Evolutionary conservation across 2,888 invertebrate genomes (phyloP), one percentile per base, ranked within the genome.

Genomic region (Plutella xylostella): DNA sequence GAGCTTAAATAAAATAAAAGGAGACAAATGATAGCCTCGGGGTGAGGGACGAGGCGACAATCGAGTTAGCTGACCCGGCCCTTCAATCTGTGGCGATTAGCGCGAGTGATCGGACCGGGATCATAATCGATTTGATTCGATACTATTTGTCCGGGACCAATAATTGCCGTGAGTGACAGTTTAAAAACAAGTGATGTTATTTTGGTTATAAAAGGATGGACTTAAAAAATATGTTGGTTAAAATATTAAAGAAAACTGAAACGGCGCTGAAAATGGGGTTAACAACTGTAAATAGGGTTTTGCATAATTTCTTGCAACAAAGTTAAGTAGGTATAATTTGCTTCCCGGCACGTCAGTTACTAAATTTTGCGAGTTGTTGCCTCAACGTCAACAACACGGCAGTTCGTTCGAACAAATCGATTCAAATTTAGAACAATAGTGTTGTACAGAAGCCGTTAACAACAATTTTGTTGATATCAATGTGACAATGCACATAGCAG

Each of bases 361-460:
- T 65, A 60, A 62, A 63, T 62, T 57, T 68, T 66, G 68, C 58
- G 54, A 55, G 61, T 21, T 60, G 64, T 62, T 55, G 60, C 61
- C 56, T 57, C 63, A 61, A 55, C 61, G 63, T 67, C 75, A 83
- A 82, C 80, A 82, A 77, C 77, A 75, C 63, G 65, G 63, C 63
- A 60, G n/a, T n/a, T n/a, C n/a, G n/a, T n/a, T n/a, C n/a, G n/a
- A n/a, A n/a, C n/a, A n/a, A n/a, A n/a, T n/a, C 57, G 58, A 68
- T 70, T 62, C 77, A 71, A 72, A 78, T 75, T 73, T 73, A 68
- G 73, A 79, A 83, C 82, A 83, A 82, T 82, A 53, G 43, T 65
- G 67, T 72, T 76, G 77, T 74, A 73, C 72, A 80, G 79, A 71
- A 70, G 68, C 62, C 20, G 49, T 51, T 60, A 70, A 72, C 77